phyloP scores from a whole-genome alignment of 2,113 vertebrate species.

The Scophthalmus maximus region DNA sequence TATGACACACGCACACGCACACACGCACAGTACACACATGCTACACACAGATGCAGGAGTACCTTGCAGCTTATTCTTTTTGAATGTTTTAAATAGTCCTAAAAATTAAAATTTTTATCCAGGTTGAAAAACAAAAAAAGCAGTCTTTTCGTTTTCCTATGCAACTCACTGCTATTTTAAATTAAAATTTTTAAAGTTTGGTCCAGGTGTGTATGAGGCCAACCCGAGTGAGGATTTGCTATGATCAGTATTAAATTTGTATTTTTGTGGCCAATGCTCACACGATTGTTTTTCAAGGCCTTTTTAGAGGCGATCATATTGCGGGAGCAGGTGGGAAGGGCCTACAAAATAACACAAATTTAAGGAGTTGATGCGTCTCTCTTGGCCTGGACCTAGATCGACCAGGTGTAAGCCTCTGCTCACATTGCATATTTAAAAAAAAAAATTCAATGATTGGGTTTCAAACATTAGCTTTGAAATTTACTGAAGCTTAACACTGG shows the following conservation, averaged over 20 bases:
- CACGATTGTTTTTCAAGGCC: no score
- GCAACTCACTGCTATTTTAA: slow-evolving; percentile 3
- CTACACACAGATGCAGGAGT: slow-evolving; percentile 58
- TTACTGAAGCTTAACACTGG: slow-evolving; percentile 72
- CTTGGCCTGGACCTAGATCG: slow-evolving; percentile 24
- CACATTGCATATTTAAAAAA: slow-evolving; percentile 22
- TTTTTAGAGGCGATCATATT: slow-evolving; percentile 9
- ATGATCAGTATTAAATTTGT: no score
- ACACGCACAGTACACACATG: slow-evolving; percentile 59
- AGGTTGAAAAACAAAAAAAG: slow-evolving; percentile 5
- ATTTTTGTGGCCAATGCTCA: no score
- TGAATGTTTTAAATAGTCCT: slow-evolving; percentile 43
- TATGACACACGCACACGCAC: slow-evolving; percentile 46
- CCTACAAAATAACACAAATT: not conserved
- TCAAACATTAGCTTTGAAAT: slow-evolving; percentile 48
- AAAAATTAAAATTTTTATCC: slow-evolving; percentile 13
- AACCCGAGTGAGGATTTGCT: not conserved
- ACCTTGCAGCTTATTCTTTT: slow-evolving; percentile 60
- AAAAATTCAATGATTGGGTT: slow-evolving; percentile 32
- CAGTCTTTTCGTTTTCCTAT: slow-evolving; percentile 12
- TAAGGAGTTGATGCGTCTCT: slow-evolving; percentile 5
- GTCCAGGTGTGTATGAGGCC: slow-evolving; percentile 71
- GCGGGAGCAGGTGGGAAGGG: slow-evolving; percentile 2
- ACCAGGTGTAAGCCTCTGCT: slow-evolving; percentile 38
- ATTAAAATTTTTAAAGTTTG: slow-evolving; percentile 62